A percentile compares a stretch with the other conserved stretches of the same genome.
Conservation (phyloP, 2,113 vertebrate genomes). For the Oreochromis niloticus region DNA sequence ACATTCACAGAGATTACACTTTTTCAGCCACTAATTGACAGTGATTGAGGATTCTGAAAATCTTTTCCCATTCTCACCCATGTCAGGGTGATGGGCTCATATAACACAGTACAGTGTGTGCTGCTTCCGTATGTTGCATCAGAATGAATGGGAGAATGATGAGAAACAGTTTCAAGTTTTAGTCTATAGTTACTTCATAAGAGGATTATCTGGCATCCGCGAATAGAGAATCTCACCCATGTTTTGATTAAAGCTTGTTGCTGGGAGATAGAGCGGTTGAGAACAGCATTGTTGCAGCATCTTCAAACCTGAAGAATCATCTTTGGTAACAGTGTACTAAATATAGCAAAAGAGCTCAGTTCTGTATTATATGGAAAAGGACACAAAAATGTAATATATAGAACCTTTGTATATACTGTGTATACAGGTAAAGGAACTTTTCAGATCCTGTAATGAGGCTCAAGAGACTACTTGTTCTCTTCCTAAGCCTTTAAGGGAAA, state of each 20-base stretch:
- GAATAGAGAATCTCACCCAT: slow-evolving; percentile 23
- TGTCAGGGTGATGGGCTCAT: not conserved
- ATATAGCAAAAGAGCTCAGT: not conserved
- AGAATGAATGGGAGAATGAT: slow-evolving; percentile 15
- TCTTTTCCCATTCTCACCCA: not conserved
- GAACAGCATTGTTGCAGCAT: not conserved
- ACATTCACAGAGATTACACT: not conserved
- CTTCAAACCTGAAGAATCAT: not conserved
- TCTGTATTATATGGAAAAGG: not conserved
- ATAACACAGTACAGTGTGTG: not conserved
- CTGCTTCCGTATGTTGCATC: not conserved
- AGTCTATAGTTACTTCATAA: slow-evolving; percentile 41
- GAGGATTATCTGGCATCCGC: slow-evolving; percentile 40
- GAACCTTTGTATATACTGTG: not conserved
- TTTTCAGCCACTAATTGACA: slow-evolving; percentile 43
- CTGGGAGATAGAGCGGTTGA: not conserved
- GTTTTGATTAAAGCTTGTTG: slow-evolving; percentile 32
- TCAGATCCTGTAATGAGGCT: not conserved
- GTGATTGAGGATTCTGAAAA: slow-evolving; percentile 37
- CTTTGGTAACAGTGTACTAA: not conserved
- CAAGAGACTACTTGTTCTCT: not conserved
- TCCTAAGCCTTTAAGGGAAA: not conserved
- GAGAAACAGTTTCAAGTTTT: slow-evolving; percentile 22
- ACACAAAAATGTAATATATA: not conserved
- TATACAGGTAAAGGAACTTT: not conserved